These are phyloP conservation scores for Typhlichthys eigenmanni DNA, from an alignment of 2,797 vertebrate species.

Conservation along the genomic window DNA sequence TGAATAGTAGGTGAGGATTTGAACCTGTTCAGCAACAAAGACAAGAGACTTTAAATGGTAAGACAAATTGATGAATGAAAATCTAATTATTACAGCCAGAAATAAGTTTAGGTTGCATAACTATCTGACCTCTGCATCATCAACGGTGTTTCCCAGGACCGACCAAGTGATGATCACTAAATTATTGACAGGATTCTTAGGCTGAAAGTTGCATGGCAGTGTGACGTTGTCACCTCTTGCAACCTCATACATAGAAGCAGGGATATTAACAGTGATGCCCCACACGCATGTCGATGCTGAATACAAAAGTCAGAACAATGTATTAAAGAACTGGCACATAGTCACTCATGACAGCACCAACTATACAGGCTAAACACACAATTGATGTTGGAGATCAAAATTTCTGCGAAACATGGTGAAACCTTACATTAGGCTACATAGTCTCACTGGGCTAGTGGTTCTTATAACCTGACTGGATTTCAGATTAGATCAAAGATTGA, in stretches of 20 bases:
- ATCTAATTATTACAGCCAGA: neutral
- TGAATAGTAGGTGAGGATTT: conserved; percentile 27
- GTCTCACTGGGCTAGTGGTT: no score
- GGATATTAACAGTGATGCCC: conserved; percentile 44
- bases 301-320: neutral
- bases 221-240: conserved; percentile 60
- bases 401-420: no score
- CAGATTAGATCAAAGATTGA: no score
- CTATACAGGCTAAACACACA: no score
- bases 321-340: no score
- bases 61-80: neutral
- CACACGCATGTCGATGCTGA: conserved; percentile 37
- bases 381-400: no score
- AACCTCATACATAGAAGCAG: neutral
- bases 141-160: fast-evolving
- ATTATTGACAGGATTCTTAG: fast-evolving
- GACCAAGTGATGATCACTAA: conserved; percentile 30
- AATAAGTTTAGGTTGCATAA: neutral
- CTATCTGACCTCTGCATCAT: conserved; percentile 29
- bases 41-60: neutral
- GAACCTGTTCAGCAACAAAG: conserved; percentile 18
- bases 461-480: no score
- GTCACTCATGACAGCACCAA: no score
- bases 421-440: no score
- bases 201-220: conserved; percentile 57